Evolutionary conservation across 2,888 invertebrate genomes (phyloP).

Genomic region (Lasioglossum marginatum): DNA sequence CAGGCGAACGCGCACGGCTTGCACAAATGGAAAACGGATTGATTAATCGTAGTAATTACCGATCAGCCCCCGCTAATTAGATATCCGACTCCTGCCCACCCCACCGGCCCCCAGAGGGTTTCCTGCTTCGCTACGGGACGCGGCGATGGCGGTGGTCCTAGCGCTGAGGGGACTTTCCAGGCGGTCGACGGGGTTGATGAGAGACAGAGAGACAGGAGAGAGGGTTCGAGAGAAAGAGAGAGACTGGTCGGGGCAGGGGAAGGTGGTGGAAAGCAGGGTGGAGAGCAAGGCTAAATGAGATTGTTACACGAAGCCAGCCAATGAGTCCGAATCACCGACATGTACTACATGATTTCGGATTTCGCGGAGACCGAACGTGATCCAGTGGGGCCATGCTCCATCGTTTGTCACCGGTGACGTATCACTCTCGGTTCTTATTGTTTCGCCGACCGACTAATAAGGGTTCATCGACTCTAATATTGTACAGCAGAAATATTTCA

Average conservation of each 20-base stretch:
- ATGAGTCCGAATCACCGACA: conserved; percentile 56
- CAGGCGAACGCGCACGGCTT: conserved; percentile 68
- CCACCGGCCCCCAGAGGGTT: conserved; percentile 79
- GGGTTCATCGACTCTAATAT: neutral
- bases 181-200: conserved; percentile 55
- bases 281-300: conserved; percentile 79
- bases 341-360: conserved; percentile 59
- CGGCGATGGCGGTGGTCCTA: conserved; percentile 58
- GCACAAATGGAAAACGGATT: conserved; percentile 85
- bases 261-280: conserved; percentile 30
- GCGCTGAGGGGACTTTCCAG: conserved; percentile 66
- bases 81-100: conserved; percentile 82
- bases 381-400: neutral
- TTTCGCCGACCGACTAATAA: neutral
- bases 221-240: conserved; percentile 52
- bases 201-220: conserved; percentile 68
- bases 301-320: conserved; percentile 80
- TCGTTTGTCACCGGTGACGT: conserved; percentile 31
- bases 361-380: conserved; percentile 29
- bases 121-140: conserved; percentile 72
- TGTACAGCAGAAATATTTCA: neutral
- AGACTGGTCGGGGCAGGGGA: conserved; percentile 32
- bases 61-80: conserved; percentile 85
- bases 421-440: conserved; percentile 13
- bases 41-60: conserved; percentile 87